These are phyloP conservation scores for Drosophila orosa DNA, from an alignment of 1,140 invertebrate species.

Conservation along the genomic window DNA sequence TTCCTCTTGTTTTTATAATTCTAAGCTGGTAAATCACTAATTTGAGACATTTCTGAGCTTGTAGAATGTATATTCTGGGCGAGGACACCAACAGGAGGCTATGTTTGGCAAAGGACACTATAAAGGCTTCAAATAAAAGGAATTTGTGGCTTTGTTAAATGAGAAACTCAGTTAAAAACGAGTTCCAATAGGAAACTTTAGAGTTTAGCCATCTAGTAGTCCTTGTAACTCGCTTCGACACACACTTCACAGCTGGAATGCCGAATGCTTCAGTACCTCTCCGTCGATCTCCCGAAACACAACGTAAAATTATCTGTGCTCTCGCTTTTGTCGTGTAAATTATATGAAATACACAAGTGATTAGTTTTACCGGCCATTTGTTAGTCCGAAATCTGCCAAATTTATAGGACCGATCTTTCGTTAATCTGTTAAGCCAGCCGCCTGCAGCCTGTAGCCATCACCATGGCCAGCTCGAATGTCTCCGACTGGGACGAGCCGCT, in stretches of 20 bases:
- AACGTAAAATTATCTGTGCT: slow-evolving; percentile 29
- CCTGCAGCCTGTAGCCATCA: background rate
- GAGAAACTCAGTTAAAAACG: too few relatives aligned
- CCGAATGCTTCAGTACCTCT: background rate
- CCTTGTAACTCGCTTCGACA: background rate
- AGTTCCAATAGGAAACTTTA: background rate
- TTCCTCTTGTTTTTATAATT: too few relatives aligned
- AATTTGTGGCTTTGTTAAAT: too few relatives aligned
- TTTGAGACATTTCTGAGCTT: background rate
- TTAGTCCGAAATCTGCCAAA: slow-evolving; percentile 8
- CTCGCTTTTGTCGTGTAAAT: slow-evolving; percentile 2
- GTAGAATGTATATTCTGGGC: background rate
- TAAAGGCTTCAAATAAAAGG: too few relatives aligned
- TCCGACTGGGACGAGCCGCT: slow-evolving; percentile 75
- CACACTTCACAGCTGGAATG: background rate
- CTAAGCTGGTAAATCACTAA: too few relatives aligned
- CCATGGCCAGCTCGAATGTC: slow-evolving; percentile 67
- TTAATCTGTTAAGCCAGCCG: background rate
- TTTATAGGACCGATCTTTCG: background rate
- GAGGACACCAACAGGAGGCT: background rate
- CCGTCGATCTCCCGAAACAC: background rate
- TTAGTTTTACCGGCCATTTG: background rate
- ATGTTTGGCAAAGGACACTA: too few relatives aligned
- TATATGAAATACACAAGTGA: slow-evolving; percentile 3
- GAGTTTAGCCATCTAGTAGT: background rate